Percentiles rank a stretch among this genome's conserved stretches.
phyloP scores from a whole-genome alignment of 2,888 invertebrate species.

The Cephonodes hylas region DNA sequence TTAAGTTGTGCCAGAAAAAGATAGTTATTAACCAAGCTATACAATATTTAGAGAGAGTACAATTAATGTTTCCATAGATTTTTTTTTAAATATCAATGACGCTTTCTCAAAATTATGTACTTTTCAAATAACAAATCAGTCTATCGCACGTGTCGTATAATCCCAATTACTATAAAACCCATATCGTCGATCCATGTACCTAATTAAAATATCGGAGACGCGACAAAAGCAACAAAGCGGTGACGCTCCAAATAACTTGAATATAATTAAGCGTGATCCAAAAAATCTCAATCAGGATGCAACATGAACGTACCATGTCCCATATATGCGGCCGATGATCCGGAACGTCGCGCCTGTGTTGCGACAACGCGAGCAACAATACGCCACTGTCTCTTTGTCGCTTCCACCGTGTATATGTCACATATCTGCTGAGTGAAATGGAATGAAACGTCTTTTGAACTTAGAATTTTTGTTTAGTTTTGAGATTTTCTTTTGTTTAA shows the following conservation, averaged over 20 bases:
- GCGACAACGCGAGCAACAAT: slow-evolving; percentile 45
- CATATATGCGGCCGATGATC: slow-evolving; percentile 53
- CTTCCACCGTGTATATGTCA: slow-evolving; percentile 17
- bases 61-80: too few relatives aligned
- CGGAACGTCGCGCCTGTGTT: slow-evolving; percentile 56
- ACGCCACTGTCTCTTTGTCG: slow-evolving; percentile 49
- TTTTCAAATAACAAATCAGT: neutral
- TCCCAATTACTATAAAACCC: neutral
- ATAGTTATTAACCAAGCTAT: too few relatives aligned
- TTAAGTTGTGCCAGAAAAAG: too few relatives aligned
- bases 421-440: neutral
- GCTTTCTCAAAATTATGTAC: too few relatives aligned
- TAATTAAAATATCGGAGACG: slow-evolving; percentile 3
- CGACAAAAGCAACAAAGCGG: slow-evolving; percentile 8
- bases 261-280: slow-evolving; percentile 15
- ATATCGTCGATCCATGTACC: neutral
- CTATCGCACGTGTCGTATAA: neutral
- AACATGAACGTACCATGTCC: slow-evolving; percentile 50
- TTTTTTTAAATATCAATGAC: too few relatives aligned
- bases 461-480: neutral
- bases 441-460: neutral
- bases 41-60: too few relatives aligned
- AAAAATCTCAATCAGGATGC: slow-evolving; percentile 45
- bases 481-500: too few relatives aligned
- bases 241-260: slow-evolving; percentile 12